A percentile compares a stretch with the other conserved stretches of the same genome.
Conservation (phyloP, 2,797 vertebrate species). For the Onychomys torridus region DNA sequence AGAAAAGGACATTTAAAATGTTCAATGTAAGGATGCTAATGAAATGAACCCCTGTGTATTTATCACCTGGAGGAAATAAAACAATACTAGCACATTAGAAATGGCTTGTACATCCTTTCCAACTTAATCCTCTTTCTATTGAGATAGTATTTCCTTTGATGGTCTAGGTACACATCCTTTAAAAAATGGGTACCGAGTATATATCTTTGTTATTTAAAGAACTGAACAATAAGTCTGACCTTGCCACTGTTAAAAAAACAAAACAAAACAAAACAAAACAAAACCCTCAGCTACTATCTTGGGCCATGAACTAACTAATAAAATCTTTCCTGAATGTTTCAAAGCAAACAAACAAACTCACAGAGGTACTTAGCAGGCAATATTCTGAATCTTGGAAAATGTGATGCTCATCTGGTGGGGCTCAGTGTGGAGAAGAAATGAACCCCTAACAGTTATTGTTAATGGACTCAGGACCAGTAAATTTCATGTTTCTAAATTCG, state of each 20-base stretch:
- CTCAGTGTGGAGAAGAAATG: background rate
- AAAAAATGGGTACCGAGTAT: background rate
- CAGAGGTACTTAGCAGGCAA: no score
- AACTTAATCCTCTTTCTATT: background rate
- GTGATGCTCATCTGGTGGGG: background rate
- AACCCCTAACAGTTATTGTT: background rate
- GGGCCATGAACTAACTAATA: background rate
- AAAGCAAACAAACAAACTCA: background rate
- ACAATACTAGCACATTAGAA: background rate
- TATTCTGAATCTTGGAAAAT: background rate
- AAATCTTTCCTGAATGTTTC: background rate
- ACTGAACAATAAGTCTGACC: background rate
- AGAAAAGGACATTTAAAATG: conserved; percentile 15
- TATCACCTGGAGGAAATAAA: conserved; percentile 24
- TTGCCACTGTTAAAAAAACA: background rate
- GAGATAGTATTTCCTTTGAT: background rate
- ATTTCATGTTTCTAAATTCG: background rate
- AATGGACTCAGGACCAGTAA: background rate
- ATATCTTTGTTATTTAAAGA: background rate
- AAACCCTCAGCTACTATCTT: background rate
- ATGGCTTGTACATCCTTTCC: background rate
- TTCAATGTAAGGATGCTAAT: background rate
- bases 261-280: background rate
- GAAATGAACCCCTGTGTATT: background rate
- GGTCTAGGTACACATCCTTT: background rate